Conservation (phyloP, 2,888 invertebrate species). For the Heliconius ethilla region DNA sequence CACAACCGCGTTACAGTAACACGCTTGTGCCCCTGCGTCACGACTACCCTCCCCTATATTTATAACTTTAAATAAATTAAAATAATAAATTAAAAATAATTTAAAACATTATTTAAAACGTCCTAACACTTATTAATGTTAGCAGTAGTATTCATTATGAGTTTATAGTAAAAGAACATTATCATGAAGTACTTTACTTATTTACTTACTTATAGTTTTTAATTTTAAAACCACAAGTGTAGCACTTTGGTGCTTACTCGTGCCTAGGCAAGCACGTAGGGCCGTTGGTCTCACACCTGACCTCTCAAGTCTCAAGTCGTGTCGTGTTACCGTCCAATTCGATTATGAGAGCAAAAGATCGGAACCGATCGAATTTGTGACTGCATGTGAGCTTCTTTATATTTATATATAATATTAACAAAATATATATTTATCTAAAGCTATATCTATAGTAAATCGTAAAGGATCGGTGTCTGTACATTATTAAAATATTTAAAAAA, state of each 20-base stretch:
- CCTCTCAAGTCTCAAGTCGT: constrained; percentile 2
- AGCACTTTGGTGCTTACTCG: constrained; percentile 5
- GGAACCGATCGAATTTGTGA: neutral
- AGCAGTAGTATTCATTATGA: too few species aligned
- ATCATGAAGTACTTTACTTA: neutral
- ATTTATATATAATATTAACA: neutral
- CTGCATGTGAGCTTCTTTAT: neutral
- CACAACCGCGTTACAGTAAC: too few species aligned
- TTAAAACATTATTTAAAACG: neutral
- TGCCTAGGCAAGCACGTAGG: constrained; percentile 10
- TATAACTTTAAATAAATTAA: too few species aligned
- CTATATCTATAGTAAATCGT: too few species aligned
- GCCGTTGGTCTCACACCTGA: constrained; percentile 14
- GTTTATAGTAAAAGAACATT: too few species aligned
- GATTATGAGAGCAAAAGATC: constrained; percentile 18
- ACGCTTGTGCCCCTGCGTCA: too few species aligned
- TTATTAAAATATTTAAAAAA: neutral
- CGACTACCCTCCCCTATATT: too few species aligned
- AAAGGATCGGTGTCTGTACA: too few species aligned
- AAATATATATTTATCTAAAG: too few species aligned
- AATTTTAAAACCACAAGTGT: neutral
- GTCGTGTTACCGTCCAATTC: constrained; percentile 10
- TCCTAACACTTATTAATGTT: neutral
- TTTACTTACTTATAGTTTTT: neutral
- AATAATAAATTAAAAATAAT: neutral